A percentile compares a stretch with the other conserved stretches of the same genome.
Conservation (phyloP, 2,113 vertebrate genomes). For the Caranx melampygus region DNA sequence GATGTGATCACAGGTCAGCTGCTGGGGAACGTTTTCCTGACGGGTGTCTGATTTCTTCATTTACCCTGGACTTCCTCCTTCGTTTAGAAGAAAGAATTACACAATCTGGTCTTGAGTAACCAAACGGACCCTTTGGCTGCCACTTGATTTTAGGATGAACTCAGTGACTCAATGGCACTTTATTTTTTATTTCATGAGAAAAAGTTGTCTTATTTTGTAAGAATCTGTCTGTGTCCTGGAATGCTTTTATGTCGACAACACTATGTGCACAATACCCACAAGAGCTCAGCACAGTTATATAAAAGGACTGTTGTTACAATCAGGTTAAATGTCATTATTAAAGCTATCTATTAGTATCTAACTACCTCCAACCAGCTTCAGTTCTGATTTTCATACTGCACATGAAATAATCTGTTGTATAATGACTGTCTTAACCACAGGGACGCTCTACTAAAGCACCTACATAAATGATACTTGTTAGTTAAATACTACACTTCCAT, state of each 20-base stretch:
- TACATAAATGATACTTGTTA: no score
- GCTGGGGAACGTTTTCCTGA: background rate
- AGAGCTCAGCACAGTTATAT: no score
- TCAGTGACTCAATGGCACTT: background rate
- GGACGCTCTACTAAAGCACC: no score
- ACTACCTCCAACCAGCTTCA: no score
- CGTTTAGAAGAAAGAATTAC: background rate
- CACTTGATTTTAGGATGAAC: background rate
- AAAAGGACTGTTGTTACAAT: no score
- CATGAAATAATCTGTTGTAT: no score
- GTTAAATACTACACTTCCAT: no score
- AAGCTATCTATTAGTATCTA: no score
- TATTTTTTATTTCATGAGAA: background rate
- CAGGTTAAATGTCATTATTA: no score
- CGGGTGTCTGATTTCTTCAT: background rate
- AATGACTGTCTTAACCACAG: no score
- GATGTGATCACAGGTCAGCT: constrained; percentile 16
- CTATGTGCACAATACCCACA: background rate
- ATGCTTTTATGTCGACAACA: background rate
- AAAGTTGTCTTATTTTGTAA: background rate
- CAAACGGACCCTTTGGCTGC: background rate
- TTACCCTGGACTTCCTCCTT: background rate
- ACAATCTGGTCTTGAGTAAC: background rate
- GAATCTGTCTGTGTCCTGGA: background rate
- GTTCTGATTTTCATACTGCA: no score